These are phyloP conservation scores for Ylistrum balloti DNA, from an alignment of 1,140 invertebrate species.

Conservation along the genomic window DNA sequence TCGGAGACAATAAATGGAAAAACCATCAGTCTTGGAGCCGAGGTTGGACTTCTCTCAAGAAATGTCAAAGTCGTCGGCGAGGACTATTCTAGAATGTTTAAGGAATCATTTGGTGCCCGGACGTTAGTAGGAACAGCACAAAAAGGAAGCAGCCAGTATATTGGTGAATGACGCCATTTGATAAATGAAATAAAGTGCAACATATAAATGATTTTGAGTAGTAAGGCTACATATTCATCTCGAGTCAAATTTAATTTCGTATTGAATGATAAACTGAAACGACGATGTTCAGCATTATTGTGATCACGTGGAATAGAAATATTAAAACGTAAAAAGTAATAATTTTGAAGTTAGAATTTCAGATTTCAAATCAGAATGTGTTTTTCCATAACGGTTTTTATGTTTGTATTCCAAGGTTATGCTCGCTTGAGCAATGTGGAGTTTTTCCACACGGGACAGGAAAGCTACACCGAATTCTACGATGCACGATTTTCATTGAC, in stretches of 20 bases:
- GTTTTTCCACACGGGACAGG: slow-evolving; percentile 73
- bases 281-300: too few species aligned
- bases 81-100: slow-evolving; percentile 64
- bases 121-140: slow-evolving; percentile 66
- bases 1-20: slow-evolving; percentile 59
- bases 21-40: slow-evolving; percentile 66
- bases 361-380: too few species aligned
- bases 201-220: too few species aligned
- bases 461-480: slow-evolving; percentile 66
- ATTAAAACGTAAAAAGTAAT: too few species aligned
- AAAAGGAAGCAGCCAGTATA: slow-evolving; percentile 36
- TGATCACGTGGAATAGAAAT: too few species aligned
- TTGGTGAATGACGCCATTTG: not conserved
- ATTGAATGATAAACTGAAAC: too few species aligned
- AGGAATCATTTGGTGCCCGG: slow-evolving; percentile 74
- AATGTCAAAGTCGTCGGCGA: slow-evolving; percentile 77
- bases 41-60: slow-evolving; percentile 75
- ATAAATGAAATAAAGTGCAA: too few species aligned
- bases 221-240: too few species aligned
- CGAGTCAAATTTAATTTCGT: too few species aligned
- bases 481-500: slow-evolving; percentile 74
- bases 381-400: not conserved
- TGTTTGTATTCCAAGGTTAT: slow-evolving; percentile 63
- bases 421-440: slow-evolving; percentile 68
- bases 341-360: too few species aligned